These are phyloP conservation scores for Anthrax anthrax DNA, from an alignment of 2,888 invertebrate genomes.

Conservation along the genomic window DNA sequence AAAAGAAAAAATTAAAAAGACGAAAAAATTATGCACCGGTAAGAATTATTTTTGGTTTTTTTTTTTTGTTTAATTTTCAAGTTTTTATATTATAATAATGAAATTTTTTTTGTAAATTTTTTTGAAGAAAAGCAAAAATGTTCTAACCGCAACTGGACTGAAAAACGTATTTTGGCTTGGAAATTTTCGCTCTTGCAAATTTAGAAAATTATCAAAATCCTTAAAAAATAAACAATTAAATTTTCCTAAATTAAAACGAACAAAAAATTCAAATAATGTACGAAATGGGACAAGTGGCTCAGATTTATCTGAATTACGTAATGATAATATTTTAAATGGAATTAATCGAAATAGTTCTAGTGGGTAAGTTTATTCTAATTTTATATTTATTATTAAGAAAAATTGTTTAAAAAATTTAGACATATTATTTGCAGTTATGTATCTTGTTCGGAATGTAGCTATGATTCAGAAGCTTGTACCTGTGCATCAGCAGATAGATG, in stretches of 20 bases:
- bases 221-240: conserved; percentile 16
- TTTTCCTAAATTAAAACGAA: conserved; percentile 17
- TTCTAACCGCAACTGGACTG: conserved; percentile 44
- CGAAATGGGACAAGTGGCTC: conserved; percentile 47
- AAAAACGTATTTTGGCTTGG: conserved; percentile 47
- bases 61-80: conserved; percentile 1
- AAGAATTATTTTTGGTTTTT: conserved; percentile 8
- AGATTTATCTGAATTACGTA: conserved; percentile 46
- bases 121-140: conserved; percentile 41
- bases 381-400: conserved; percentile 1
- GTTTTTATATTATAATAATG: neutral
- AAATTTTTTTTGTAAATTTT: neutral
- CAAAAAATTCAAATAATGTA: conserved; percentile 6
- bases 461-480: conserved; percentile 71
- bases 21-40: conserved; percentile 39
- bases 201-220: conserved; percentile 3
- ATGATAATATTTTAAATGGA: conserved; percentile 41
- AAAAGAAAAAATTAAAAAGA: conserved; percentile 49
- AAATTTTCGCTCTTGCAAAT: conserved; percentile 29
- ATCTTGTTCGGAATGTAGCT: conserved; percentile 76
- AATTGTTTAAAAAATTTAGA: neutral
- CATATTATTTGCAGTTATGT: conserved; percentile 41
- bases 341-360: conserved; percentile 50
- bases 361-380: conserved; percentile 29
- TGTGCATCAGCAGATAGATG: conserved; percentile 66